A percentile compares a stretch with the other conserved stretches of the same genome.
phyloP scores from a whole-genome alignment of 2,888 invertebrate species.

The Automeris io region DNA sequence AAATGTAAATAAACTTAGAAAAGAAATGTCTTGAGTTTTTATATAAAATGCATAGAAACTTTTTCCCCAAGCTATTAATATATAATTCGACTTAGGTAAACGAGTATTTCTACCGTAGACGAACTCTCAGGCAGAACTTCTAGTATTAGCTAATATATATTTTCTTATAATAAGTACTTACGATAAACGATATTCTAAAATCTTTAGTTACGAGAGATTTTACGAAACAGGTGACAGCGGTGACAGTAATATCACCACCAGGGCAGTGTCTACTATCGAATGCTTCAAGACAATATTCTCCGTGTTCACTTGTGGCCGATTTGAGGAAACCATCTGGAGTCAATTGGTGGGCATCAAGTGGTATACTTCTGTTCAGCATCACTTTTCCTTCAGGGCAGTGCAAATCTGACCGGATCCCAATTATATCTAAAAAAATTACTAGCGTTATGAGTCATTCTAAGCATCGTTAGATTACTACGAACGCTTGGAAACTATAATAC shows the following conservation, averaged over 20 bases:
- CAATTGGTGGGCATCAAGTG: conserved; percentile 38
- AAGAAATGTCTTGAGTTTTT: no score
- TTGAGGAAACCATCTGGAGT: conserved; percentile 35
- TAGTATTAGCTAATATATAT: no score
- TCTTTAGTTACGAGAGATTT: conserved; percentile 33
- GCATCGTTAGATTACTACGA: neutral
- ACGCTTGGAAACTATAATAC: neutral
- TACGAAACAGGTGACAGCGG: conserved; percentile 52
- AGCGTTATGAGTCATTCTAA: neutral
- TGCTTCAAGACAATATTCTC: conserved; percentile 59
- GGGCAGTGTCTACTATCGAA: conserved; percentile 51
- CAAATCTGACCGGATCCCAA: conserved; percentile 44
- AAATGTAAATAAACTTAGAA: no score
- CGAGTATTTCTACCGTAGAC: no score
- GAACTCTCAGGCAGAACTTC: no score
- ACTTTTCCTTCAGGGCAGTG: conserved; percentile 40
- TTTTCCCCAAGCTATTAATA: no score
- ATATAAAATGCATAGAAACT: no score
- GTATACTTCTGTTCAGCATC: conserved; percentile 37
- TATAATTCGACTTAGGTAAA: no score
- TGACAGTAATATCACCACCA: conserved; percentile 30
- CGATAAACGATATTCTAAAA: conserved; percentile 53
- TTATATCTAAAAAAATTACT: conserved; percentile 35
- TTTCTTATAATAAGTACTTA: conserved; percentile 30
- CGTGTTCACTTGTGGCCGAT: conserved; percentile 26